Conservation (phyloP, 2,797 vertebrate genomes). For the Trichosurus vulpecula region DNA sequence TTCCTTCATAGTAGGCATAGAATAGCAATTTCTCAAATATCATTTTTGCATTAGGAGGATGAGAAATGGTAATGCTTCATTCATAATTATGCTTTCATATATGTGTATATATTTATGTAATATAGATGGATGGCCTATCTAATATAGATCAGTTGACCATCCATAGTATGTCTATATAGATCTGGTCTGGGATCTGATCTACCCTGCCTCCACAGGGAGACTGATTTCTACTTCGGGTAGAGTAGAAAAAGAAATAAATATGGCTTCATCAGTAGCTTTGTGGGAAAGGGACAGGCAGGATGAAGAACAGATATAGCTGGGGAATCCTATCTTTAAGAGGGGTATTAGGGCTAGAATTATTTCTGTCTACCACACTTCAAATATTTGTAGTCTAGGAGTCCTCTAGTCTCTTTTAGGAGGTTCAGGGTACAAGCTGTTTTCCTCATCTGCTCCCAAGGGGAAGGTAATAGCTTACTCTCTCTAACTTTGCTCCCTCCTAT, state of each 20-base stretch:
- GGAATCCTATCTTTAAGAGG: background rate
- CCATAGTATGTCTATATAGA: background rate
- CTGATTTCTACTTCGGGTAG: background rate
- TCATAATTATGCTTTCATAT: background rate
- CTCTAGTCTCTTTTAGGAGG: background rate
- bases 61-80: background rate
- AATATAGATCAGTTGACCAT: background rate
- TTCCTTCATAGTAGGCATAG: background rate
- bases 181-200: background rate
- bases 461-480: background rate
- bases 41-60: background rate
- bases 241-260: background rate
- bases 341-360: background rate
- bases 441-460: background rate
- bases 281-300: background rate
- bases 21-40: background rate
- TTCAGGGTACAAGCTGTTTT: background rate
- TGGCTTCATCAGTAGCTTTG: background rate
- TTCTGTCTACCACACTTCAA: background rate
- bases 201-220: background rate
- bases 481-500: background rate
- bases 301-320: background rate
- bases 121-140: background rate
- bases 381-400: background rate
- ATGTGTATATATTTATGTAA: background rate